phyloP scores from a whole-genome alignment of 1,140 invertebrate genomes.

The Diabrotica undecimpunctata region DNA sequence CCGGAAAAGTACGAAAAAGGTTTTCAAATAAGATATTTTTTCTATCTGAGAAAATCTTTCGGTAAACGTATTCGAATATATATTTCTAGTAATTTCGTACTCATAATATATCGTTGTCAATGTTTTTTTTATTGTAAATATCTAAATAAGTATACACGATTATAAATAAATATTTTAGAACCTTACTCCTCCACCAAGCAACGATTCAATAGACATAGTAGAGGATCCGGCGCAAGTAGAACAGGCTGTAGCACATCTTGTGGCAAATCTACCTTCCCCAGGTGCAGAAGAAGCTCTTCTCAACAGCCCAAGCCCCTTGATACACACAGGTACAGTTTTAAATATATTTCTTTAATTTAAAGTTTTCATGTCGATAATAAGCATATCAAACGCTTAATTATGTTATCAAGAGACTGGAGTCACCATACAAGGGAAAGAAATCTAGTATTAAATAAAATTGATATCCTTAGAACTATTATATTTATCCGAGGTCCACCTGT shows the following conservation, averaged over 20 bases:
- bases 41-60: too few species aligned
- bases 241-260: slow-evolving; percentile 62
- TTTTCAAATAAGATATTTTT: too few species aligned
- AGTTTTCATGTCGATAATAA: too few species aligned
- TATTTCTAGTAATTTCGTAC: too few species aligned
- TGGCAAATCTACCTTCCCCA: slow-evolving; percentile 58
- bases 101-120: neutral
- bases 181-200: slow-evolving; percentile 8
- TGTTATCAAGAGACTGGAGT: too few species aligned
- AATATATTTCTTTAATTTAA: neutral
- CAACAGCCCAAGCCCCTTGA: neutral
- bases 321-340: neutral
- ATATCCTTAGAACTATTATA: too few species aligned
- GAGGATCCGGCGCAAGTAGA: slow-evolving; percentile 65
- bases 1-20: too few species aligned
- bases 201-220: slow-evolving; percentile 42
- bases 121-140: neutral
- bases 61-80: too few species aligned
- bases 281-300: neutral
- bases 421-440: too few species aligned
- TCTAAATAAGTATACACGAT: neutral
- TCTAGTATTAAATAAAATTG: too few species aligned
- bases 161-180: slow-evolving; percentile 6
- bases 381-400: too few species aligned
- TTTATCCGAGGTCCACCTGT: too few species aligned